A percentile compares a stretch with the other conserved stretches of the same genome.
These are phyloP conservation scores for Agriopis marginaria DNA, from an alignment of 2,888 invertebrate genomes.

Conservation along the genomic window DNA sequence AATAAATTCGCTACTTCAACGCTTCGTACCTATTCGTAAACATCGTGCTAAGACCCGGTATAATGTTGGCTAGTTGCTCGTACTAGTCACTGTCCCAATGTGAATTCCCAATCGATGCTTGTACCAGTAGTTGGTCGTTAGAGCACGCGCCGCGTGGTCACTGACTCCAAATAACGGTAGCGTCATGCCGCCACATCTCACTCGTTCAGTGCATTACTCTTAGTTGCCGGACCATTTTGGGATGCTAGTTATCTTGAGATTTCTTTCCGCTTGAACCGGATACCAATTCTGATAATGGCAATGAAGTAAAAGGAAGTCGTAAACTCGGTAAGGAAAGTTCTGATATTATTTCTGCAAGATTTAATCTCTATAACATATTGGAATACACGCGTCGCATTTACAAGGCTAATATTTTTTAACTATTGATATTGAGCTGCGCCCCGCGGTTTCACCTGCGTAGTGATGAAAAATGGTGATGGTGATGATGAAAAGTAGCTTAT, in stretches of 20 bases:
- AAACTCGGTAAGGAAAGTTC: not conserved
- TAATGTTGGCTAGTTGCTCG: not conserved
- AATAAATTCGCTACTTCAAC: too few species aligned
- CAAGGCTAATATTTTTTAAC: not conserved
- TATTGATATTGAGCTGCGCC: too few species aligned
- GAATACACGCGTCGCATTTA: not conserved
- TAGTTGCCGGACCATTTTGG: slow-evolving; percentile 48
- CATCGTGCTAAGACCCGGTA: not conserved
- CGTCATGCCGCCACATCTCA: slow-evolving; percentile 53
- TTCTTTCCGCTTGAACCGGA: slow-evolving; percentile 22
- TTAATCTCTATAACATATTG: not conserved
- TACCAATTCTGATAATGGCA: slow-evolving; percentile 7
- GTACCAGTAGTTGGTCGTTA: slow-evolving; percentile 35
- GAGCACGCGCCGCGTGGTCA: slow-evolving; percentile 69
- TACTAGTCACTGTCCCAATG: slow-evolving; percentile 29
- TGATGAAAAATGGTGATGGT: too few species aligned
- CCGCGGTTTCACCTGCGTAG: too few species aligned
- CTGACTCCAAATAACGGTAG: slow-evolving; percentile 73
- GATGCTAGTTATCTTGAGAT: slow-evolving; percentile 37
- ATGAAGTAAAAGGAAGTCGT: not conserved
- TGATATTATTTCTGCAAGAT: not conserved
- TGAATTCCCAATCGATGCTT: slow-evolving; percentile 45
- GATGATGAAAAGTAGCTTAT: too few species aligned
- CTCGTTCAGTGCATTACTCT: slow-evolving; percentile 39
- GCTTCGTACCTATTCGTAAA: too few species aligned